Base-by-base conservation (phyloP, 2,113 vertebrate genomes). In the Hippocampus zosterae region DNA sequence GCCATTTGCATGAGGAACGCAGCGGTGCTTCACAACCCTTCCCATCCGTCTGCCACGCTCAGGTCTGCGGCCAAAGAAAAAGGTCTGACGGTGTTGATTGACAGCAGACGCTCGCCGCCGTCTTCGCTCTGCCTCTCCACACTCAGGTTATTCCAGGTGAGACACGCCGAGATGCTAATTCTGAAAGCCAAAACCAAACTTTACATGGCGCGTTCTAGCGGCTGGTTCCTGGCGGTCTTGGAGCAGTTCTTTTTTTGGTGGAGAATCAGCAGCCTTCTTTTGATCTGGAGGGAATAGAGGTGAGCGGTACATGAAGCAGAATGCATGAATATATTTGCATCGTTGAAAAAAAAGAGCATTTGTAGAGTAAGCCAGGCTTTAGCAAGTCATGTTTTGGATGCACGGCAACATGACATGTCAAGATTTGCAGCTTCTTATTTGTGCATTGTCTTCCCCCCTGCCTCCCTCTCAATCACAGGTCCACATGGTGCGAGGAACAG, bases 61-160 rank as follows among this genome's bases (percentile, higher is more conserved):
- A 96, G 95, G 81, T 90, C 91, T 57, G 88, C 92, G 65, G 88
- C 92, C 70, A 92, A 89, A 79, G 88, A 87, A 53, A 69, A 93
- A 73, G 95, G 95, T 67, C 74, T 96, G 44, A 93, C 93, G 0
- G 75, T 95, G 74, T 79, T 96, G 63, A 78, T 94, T 33, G 92
- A 93, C 90, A 91, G 93, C 86, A 90, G 94, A 55, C 84, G 87
- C 9, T 78, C 87, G n/a, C 70, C 81, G 23, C 83, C 88, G 61
- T 90, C 92, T 9, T 6, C 81, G 15, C 83, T 87, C 64, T 80
- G 88, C 83, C 64, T 92, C 82, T 74, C 89, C 67, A 77, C 92
- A 70, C 85, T 92, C 68, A 91, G 79, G 74, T 68, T 23, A 37
- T 92, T 92, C 82, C 92, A 92, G 92, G 92, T 93, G 75, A 91